These are phyloP conservation scores for Cryptoblepharus egeriae DNA, from an alignment of 2,797 vertebrate genomes.

Conservation along the genomic window DNA sequence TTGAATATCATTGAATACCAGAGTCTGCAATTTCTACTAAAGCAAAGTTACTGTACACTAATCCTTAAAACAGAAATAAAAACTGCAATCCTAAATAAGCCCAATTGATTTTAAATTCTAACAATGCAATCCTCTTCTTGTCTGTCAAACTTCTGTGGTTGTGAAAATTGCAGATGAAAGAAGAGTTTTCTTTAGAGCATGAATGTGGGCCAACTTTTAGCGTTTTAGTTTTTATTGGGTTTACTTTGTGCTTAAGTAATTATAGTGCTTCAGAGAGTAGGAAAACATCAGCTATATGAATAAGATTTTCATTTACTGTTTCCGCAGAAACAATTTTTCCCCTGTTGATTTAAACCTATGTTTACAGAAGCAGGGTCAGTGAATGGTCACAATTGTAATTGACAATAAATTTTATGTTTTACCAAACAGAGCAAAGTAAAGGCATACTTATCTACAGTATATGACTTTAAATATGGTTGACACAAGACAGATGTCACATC, in stretches of 20 bases:
- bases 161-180: background rate
- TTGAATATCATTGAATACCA: too few relatives aligned
- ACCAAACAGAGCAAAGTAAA: conserved; percentile 8
- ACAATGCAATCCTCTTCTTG: background rate
- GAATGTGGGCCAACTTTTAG: background rate
- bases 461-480: background rate
- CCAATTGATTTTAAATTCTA: background rate
- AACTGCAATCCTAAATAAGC: background rate
- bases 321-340: conserved; percentile 17
- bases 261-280: background rate
- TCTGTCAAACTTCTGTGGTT: background rate
- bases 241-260: conserved; percentile 14
- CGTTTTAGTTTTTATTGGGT: background rate
- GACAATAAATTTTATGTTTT: conserved; percentile 7
- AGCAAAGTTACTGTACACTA: background rate
- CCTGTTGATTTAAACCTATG: conserved; percentile 32
- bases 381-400: conserved; percentile 35
- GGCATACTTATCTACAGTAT: background rate
- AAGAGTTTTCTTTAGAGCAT: background rate
- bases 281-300: conserved; percentile 16
- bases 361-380: conserved; percentile 51
- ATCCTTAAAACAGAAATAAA: background rate
- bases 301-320: background rate
- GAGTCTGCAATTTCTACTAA: background rate
- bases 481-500: conserved; percentile 14